phyloP scores from a whole-genome alignment of 1,140 invertebrate species.

The Mycetomoellerius zeteki region DNA sequence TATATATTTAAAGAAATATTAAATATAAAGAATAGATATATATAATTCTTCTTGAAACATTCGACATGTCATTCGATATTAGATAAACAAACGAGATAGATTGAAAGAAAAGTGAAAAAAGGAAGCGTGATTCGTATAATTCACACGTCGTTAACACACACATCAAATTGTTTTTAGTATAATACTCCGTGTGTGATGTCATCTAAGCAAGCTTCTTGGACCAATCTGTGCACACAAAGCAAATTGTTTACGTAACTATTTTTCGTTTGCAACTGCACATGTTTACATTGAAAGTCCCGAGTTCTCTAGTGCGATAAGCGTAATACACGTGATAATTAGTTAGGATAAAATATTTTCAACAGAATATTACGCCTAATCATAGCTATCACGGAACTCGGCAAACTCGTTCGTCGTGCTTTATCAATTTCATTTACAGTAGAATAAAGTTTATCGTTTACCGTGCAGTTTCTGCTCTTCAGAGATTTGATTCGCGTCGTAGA shows the following conservation, averaged over 20 bases:
- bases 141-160: not conserved
- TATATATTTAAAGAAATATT: no score
- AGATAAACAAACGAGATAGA: not conserved
- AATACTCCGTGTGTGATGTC: not conserved
- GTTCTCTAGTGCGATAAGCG: constrained; percentile 35
- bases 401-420: not conserved
- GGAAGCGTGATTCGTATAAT: not conserved
- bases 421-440: not conserved
- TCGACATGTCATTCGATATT: not conserved
- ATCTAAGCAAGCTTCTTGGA: not conserved
- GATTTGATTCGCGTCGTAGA: constrained; percentile 18
- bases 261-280: not conserved
- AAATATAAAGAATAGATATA: no score
- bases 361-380: not conserved
- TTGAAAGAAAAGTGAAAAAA: not conserved
- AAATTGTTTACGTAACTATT: constrained; percentile 35
- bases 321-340: constrained; percentile 15
- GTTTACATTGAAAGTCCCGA: constrained; percentile 48
- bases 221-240: not conserved
- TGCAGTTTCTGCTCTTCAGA: not conserved
- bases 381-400: not conserved
- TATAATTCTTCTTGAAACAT: no score
- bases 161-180: not conserved
- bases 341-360: constrained; percentile 29
- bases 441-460: no score